Conservation (phyloP, 2,888 invertebrate genomes). For the Netelia fuscicornis region DNA sequence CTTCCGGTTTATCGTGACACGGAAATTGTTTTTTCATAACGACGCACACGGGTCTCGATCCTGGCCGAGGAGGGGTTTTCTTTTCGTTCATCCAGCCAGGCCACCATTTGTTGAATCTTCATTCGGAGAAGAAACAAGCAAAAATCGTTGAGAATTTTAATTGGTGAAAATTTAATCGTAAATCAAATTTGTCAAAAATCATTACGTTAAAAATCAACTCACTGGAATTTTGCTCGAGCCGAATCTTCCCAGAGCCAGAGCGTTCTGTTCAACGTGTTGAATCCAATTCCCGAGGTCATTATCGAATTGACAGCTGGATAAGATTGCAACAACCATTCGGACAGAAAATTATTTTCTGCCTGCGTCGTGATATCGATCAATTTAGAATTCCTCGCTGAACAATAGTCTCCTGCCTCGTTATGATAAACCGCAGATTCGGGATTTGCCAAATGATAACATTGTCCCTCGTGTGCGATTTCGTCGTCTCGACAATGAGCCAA, state of each 20-base stretch:
- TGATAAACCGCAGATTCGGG: conserved; percentile 82
- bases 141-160: not conserved
- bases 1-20: conserved; percentile 80
- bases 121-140: not conserved
- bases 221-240: conserved; percentile 78
- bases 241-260: conserved; percentile 86
- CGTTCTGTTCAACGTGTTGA: conserved; percentile 81
- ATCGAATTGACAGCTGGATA: conserved; percentile 82
- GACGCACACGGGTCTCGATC: conserved; percentile 82
- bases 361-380: conserved; percentile 85
- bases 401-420: conserved; percentile 84
- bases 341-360: conserved; percentile 86
- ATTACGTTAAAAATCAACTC: not conserved
- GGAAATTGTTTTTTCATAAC: conserved; percentile 83
- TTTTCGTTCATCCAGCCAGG: conserved; percentile 83
- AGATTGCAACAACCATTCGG: conserved; percentile 85
- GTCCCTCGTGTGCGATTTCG: conserved; percentile 85
- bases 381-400: conserved; percentile 83
- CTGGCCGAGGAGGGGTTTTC: conserved; percentile 71
- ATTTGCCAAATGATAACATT: conserved; percentile 85
- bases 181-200: no score
- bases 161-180: not conserved
- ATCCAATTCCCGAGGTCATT: conserved; percentile 85
- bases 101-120: conserved; percentile 85
- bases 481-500: conserved; percentile 84